A percentile compares a stretch with the other conserved stretches of the same genome.
Evolutionary conservation across 1,140 invertebrate species (phyloP).

Genomic region (silkworm (Bombyx mori)): ASM3026992v2 NC_085116.1:7111001-7111500

Average conservation of each 20-base stretch:
- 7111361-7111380: constrained; percentile 96
- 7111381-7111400: constrained; percentile 92
- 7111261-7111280: constrained; percentile 96
- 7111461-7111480: constrained; percentile 74
- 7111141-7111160: no score
- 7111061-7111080: no score
- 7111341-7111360: constrained; percentile 97
- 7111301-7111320: constrained; percentile 82
- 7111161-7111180: no score
- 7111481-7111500: no score
- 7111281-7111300: constrained; percentile 75
- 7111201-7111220: no score
- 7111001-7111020: no score
- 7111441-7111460: constrained; percentile 82
- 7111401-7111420: constrained; percentile 93
- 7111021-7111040: no score
- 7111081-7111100: no score
- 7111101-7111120: no score
- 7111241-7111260: constrained; percentile 88
- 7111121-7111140: no score
- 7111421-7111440: constrained; percentile 91
- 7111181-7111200: no score
- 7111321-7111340: constrained; percentile 93
- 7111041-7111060: no score
- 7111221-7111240: neutral